These are phyloP conservation scores for Caenorhabditis angaria DNA, from an alignment of 2,888 invertebrate species.

Conservation along the genomic window DNA sequence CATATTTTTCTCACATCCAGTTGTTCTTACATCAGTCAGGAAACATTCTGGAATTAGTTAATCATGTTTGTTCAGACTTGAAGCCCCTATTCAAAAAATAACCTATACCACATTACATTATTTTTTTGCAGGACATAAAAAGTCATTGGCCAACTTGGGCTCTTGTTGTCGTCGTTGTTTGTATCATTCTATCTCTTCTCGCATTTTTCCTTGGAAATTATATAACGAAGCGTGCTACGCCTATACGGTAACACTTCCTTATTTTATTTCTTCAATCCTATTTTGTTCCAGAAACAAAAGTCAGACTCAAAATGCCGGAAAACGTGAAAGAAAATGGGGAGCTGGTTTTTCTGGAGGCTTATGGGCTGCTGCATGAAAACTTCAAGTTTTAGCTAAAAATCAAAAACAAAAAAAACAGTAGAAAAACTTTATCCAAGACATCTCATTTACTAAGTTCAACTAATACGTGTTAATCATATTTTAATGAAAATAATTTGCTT, in stretches of 20 bases:
- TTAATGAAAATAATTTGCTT: too few species aligned
- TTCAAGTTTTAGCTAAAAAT: too few species aligned
- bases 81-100: too few species aligned
- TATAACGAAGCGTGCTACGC: conserved; percentile 50
- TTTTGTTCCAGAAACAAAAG: conserved; percentile 43
- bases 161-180: conserved; percentile 50
- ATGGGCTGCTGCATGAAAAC: conserved; percentile 56
- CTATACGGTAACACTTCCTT: conserved; percentile 30
- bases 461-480: too few species aligned
- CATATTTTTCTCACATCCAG: too few species aligned
- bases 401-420: neutral
- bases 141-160: conserved; percentile 61
- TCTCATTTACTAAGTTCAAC: too few species aligned
- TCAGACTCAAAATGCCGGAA: conserved; percentile 14
- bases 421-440: neutral
- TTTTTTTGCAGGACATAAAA: conserved; percentile 37
- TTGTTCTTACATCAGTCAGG: too few species aligned
- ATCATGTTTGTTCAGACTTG: too few species aligned
- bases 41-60: too few species aligned
- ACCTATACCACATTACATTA: too few species aligned
- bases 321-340: conserved; percentile 53
- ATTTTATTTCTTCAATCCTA: conserved; percentile 3
- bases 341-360: conserved; percentile 61
- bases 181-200: conserved; percentile 49
- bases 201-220: conserved; percentile 59